Percentiles rank a stretch among this genome's conserved stretches.
phyloP scores from a whole-genome alignment of 2,888 invertebrate species.

The Ephialtes manifestator region DNA sequence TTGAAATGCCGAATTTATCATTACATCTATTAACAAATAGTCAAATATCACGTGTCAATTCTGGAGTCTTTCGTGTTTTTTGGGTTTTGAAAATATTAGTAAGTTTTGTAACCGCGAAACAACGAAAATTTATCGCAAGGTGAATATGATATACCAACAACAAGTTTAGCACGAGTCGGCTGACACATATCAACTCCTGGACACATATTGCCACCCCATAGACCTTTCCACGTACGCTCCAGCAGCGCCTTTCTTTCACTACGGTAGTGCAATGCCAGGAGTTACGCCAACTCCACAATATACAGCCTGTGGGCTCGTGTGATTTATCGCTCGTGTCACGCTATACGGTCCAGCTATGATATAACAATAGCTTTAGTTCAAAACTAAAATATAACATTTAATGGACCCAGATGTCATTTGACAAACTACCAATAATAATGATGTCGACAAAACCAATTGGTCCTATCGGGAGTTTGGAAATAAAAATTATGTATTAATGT shows the following conservation, averaged over 20 bases:
- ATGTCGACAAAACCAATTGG: no score
- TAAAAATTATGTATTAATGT: no score
- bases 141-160: constrained; percentile 25
- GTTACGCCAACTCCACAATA: constrained; percentile 32
- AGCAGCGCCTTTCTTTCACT: constrained; percentile 19
- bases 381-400: constrained; percentile 33
- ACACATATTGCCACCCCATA: constrained; percentile 51
- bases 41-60: no score
- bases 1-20: no score
- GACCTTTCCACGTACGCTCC: constrained; percentile 38
- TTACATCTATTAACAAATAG: no score
- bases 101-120: background rate
- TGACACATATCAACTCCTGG: constrained; percentile 30
- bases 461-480: no score
- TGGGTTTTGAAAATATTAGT: background rate
- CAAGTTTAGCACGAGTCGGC: background rate
- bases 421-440: background rate
- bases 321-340: constrained; percentile 41
- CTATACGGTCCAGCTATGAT: background rate
- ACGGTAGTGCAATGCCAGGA: background rate
- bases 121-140: constrained; percentile 30
- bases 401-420: background rate
- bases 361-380: constrained; percentile 18
- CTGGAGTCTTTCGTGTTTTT: background rate
- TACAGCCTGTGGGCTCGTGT: constrained; percentile 10